Evolutionary conservation across 2,797 vertebrate species (phyloP).

Genomic region (Centroberyx gerrardi): DNA sequence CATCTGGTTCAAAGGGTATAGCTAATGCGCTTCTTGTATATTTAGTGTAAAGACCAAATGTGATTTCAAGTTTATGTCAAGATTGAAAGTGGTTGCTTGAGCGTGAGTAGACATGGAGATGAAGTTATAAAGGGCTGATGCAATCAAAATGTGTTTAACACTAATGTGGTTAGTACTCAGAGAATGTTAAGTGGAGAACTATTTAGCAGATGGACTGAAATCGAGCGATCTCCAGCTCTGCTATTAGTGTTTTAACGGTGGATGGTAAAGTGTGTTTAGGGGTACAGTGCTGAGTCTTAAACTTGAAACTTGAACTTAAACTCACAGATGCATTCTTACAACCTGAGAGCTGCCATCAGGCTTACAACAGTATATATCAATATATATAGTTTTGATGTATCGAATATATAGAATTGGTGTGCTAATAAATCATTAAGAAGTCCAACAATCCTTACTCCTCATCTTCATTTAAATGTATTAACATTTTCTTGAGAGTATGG

Average conservation of each 20-base stretch:
- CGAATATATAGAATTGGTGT: too few relatives aligned
- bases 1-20: slow-evolving; percentile 55
- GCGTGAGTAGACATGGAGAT: slow-evolving; percentile 21
- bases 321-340: too few relatives aligned
- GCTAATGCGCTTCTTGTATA: slow-evolving; percentile 53
- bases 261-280: not conserved
- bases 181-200: slow-evolving; percentile 2
- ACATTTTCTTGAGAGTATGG: too few relatives aligned
- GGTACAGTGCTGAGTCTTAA: not conserved
- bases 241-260: not conserved
- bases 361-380: too few relatives aligned
- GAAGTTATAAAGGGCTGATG: slow-evolving; percentile 27
- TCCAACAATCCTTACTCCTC: too few relatives aligned
- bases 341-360: too few relatives aligned
- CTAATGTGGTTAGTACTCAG: slow-evolving; percentile 30
- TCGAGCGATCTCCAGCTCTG: not conserved
- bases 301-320: too few relatives aligned
- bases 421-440: too few relatives aligned
- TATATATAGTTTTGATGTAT: too few relatives aligned
- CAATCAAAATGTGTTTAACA: slow-evolving; percentile 41
- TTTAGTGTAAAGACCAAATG: slow-evolving; percentile 53
- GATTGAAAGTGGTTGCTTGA: slow-evolving; percentile 37
- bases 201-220: not conserved
- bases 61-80: slow-evolving; percentile 41
- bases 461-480: too few relatives aligned